Percentiles rank a stretch among this genome's conserved stretches.
Evolutionary conservation across 2,113 vertebrate species (phyloP).

Genomic region (Sporophila hypoxantha): DNA sequence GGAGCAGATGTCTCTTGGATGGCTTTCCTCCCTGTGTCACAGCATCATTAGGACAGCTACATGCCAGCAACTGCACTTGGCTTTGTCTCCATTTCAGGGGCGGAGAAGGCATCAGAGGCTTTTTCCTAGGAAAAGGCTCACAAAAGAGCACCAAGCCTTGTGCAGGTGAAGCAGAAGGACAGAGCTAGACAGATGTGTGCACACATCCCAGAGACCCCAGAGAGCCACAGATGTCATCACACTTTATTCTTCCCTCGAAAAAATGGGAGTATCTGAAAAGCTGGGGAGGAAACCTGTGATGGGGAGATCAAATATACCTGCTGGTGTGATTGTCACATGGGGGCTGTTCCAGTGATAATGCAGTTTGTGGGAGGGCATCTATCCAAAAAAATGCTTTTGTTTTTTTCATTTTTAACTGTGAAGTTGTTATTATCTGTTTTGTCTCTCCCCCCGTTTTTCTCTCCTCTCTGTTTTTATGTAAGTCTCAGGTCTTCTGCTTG

Average conservation of each 20-base stretch:
- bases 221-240: background rate
- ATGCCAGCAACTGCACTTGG: background rate
- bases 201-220: background rate
- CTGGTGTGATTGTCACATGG: background rate
- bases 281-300: background rate
- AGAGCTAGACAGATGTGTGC: background rate
- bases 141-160: background rate
- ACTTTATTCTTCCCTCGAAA: background rate
- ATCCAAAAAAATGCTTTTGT: background rate
- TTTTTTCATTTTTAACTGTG: background rate
- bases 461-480: background rate
- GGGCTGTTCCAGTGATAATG: background rate
- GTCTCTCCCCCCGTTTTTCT: background rate
- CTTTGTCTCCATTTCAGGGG: background rate
- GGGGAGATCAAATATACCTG: background rate
- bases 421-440: background rate
- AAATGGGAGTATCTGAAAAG: background rate
- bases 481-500: background rate
- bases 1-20: constrained; percentile 8
- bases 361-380: background rate
- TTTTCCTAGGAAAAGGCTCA: background rate
- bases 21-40: background rate
- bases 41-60: background rate
- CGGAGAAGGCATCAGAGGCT: background rate
- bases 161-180: background rate